These are phyloP conservation scores for Leptogaster cylindrica DNA, from an alignment of 2,888 invertebrate genomes.

Conservation along the genomic window DNA sequence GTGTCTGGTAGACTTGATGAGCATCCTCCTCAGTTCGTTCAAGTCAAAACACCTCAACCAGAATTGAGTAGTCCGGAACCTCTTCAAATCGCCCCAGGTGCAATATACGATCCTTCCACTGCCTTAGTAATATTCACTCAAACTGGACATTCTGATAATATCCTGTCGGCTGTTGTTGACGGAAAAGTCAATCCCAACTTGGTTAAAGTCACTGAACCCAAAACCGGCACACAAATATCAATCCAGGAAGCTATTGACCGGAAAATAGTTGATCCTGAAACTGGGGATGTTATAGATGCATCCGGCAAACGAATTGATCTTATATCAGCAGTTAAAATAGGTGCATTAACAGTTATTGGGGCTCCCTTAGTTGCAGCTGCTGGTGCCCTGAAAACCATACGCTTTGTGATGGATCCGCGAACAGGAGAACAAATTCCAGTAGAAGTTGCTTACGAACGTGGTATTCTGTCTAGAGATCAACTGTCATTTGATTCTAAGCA, in stretches of 20 bases:
- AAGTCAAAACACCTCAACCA: constrained; percentile 63
- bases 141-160: constrained; percentile 72
- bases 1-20: constrained; percentile 67
- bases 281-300: constrained; percentile 72
- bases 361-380: constrained; percentile 76
- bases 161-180: constrained; percentile 77
- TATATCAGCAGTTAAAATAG: constrained; percentile 77
- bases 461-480: constrained; percentile 66
- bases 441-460: constrained; percentile 80
- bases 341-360: constrained; percentile 77
- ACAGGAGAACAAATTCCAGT: constrained; percentile 81
- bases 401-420: constrained; percentile 77
- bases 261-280: constrained; percentile 75
- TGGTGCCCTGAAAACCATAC: constrained; percentile 72
- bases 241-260: constrained; percentile 78
- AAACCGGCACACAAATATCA: constrained; percentile 70
- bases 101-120: constrained; percentile 80
- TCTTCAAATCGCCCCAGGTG: constrained; percentile 73
- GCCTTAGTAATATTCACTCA: constrained; percentile 76
- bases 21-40: constrained; percentile 63
- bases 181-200: constrained; percentile 73
- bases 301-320: constrained; percentile 72
- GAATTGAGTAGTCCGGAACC: constrained; percentile 67
- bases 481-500: constrained; percentile 51
- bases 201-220: constrained; percentile 75